Percentiles rank a stretch among this genome's conserved stretches.
These are phyloP conservation scores for Cebus imitator DNA, from an alignment of 2,113 vertebrate genomes.

Conservation along the genomic window DNA sequence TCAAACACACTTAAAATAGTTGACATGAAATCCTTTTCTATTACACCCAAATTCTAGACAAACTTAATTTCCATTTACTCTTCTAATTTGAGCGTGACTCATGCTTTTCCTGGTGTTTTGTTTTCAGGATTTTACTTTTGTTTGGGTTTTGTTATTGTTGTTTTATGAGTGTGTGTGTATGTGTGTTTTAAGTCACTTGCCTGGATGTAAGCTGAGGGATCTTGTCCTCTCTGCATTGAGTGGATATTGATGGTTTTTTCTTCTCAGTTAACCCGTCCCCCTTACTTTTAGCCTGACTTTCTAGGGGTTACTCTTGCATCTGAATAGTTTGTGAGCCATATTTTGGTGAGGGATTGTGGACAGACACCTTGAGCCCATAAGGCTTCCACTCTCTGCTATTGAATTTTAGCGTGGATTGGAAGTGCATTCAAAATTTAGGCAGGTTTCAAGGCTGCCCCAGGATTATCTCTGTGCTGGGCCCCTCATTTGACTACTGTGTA, in stretches of 20 bases:
- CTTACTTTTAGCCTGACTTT: neutral
- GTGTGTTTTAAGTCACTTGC: neutral
- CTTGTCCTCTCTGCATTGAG: neutral
- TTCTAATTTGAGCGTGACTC: neutral
- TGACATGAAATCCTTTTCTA: neutral
- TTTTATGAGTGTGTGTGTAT: too few relatives aligned
- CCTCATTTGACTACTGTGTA: rapidly evolving
- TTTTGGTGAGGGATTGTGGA: neutral
- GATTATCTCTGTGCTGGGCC: neutral
- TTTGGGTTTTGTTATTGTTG: neutral
- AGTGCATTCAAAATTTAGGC: neutral
- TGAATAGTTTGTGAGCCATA: neutral
- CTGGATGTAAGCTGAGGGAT: neutral
- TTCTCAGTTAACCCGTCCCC: neutral
- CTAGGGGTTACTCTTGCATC: neutral
- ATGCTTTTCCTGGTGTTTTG: neutral
- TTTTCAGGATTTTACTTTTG: neutral
- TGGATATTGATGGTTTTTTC: neutral
- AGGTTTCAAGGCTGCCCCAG: too few relatives aligned
- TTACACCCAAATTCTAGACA: neutral
- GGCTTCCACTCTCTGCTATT: neutral
- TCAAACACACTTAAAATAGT: neutral
- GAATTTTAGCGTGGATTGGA: neutral
- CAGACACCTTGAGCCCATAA: neutral
- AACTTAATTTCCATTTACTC: neutral